These are phyloP conservation scores for Teleopsis dalmanni DNA, from an alignment of 1,140 invertebrate species.

Conservation along the genomic window DNA sequence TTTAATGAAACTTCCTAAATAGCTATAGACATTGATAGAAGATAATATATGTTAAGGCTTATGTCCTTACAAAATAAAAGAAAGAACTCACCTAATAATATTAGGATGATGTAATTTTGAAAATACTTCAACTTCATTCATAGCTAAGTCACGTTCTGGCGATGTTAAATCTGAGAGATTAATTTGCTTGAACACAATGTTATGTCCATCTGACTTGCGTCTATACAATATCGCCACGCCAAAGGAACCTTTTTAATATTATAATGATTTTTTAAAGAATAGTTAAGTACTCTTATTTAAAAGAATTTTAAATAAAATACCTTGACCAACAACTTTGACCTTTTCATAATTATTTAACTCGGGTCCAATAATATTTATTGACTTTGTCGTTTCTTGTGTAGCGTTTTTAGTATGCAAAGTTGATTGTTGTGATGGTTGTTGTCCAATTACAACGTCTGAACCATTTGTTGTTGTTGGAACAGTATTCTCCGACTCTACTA, in stretches of 20 bases:
- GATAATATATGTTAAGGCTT: slow-evolving; percentile 15
- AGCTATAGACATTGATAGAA: too few relatives aligned
- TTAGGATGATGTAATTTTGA: slow-evolving; percentile 67
- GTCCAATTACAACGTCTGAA: not conserved
- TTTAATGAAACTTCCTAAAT: slow-evolving; percentile 68
- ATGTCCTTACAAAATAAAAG: not conserved
- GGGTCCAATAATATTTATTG: slow-evolving; percentile 19
- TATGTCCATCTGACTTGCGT: slow-evolving; percentile 54
- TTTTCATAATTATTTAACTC: slow-evolving; percentile 39
- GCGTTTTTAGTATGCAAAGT: not conserved
- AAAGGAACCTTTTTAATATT: slow-evolving; percentile 57
- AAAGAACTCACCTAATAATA: slow-evolving; percentile 55
- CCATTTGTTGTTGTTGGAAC: too few relatives aligned
- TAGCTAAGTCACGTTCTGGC: slow-evolving; percentile 59
- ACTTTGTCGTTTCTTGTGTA: not conserved
- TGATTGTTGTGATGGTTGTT: too few relatives aligned
- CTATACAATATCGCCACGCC: slow-evolving; percentile 66
- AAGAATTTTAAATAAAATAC: not conserved
- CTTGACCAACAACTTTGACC: slow-evolving; percentile 36
- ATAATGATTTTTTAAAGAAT: not conserved
- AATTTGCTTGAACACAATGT: slow-evolving; percentile 72
- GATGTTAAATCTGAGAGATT: slow-evolving; percentile 64
- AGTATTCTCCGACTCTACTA: not conserved
- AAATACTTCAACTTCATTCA: slow-evolving; percentile 69
- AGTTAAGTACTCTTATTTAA: not conserved